Conservation (phyloP, 2,888 invertebrate species). For the Leptopilina drosophilae region DNA sequence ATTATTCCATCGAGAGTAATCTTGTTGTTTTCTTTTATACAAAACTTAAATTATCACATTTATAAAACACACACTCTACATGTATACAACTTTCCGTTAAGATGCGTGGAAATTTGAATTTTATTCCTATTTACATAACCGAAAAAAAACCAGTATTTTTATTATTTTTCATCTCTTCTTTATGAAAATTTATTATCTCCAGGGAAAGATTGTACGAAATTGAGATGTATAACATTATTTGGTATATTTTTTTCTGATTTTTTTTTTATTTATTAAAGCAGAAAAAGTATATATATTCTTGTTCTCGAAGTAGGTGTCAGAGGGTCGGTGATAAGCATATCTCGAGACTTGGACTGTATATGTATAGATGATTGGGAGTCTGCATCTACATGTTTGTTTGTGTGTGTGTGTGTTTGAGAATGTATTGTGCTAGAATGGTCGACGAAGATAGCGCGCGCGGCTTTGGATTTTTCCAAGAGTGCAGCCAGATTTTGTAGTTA, state of each 20-base stretch:
- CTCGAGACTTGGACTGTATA: conserved; percentile 1
- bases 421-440: conserved; percentile 16
- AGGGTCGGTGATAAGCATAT: conserved; percentile 46
- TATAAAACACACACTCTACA: too few relatives aligned
- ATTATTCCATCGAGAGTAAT: background rate
- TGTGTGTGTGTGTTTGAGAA: background rate
- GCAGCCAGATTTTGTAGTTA: conserved; percentile 44
- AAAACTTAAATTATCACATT: background rate
- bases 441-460: conserved; percentile 31
- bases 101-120: background rate
- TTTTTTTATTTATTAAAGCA: conserved; percentile 9
- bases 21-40: conserved; percentile 2
- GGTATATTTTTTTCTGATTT: conserved; percentile 37
- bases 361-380: background rate
- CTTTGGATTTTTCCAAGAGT: conserved; percentile 43
- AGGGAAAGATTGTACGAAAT: background rate
- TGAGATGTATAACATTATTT: conserved; percentile 18
- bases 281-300: conserved; percentile 21
- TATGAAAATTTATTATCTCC: background rate
- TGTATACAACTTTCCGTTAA: background rate
- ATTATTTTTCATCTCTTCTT: too few relatives aligned
- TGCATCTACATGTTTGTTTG: background rate
- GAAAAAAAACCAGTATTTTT: background rate
- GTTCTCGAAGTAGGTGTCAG: conserved; percentile 40
- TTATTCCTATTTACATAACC: background rate